Evolutionary conservation across 2,113 vertebrate species (phyloP), one percentile per base, ranked within the genome.

Genomic region (Zosterops pallidus): DNA sequence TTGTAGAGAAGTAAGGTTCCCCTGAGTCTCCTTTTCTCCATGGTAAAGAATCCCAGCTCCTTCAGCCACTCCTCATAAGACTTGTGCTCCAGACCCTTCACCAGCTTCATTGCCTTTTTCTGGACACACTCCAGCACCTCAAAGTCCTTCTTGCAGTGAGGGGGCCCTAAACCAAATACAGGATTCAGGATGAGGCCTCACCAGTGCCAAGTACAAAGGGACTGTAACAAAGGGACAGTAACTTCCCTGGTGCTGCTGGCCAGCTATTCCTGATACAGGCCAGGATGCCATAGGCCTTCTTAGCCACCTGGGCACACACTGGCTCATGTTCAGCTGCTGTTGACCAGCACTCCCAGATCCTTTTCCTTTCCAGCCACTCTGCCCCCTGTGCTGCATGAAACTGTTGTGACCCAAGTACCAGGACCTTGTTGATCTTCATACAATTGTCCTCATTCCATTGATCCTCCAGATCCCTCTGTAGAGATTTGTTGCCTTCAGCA

Each of bases 351-450:
- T 1, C 15, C 9, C 22, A 33, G 26, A 13, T 56, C 35, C 23
- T 75, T 62, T 75, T 50, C 35, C 25, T 63, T 69, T 69, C 12
- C 47, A 75, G 6, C 15, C 4, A 6, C 31, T 37, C 16, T 86
- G 14, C 14, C 20, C 20, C 23, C 56, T 62, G 35, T 1, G 0
- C 28, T 68, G 26, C 31, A 35, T 0, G 0, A 15, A 9, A 31
- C 29, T 50, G 13, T 42, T 56, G 42, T 81, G 55, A 37, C 49
- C 49, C 31, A 81, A 6, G 31, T 44, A n/a, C 47, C 47, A 44
- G 47, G 42, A 63, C 49, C 17, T 69, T 76, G 16, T 12, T 56
- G 16, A 50, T 39, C 16, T 21, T 56, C 55, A 25, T 39, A 29
- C 47, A 55, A 2, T 3, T 62, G 55, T 13, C 41, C 42, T 69